Evolutionary conservation across 2,113 vertebrate genomes (phyloP), one percentile per base, ranked within the genome.

Genomic region (Eulacestoma nigropectus): DNA sequence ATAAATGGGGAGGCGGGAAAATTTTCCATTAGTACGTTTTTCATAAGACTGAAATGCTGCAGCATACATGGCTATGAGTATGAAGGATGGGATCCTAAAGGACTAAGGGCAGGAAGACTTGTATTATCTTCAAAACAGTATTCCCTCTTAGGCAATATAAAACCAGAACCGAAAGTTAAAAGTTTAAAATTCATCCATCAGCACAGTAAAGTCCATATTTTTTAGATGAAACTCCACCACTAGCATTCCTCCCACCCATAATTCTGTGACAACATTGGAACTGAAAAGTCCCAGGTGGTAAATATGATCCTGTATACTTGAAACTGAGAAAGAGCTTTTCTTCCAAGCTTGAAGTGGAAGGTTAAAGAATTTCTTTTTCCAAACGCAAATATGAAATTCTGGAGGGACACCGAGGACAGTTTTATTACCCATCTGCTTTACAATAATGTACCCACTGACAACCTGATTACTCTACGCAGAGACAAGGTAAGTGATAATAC

Each of bases 181-280:
- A 95, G 87, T 91, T 96, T 79, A 76, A 91, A 87, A 87, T 87
- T 76, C 46, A 85, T 96, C 74, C 26, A 65, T 92, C 78, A 80
- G 25, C 67, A 85, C 47, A 68, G 44, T 46, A 39, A 83, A 16
- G 50, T 49, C 49, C 56, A 30, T 73, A 76, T 81, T 64, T 83
- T 84, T 39, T 5, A 9, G 32, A 33, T 65, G 56, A 91, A 95
- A 55, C 37, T 91, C 32, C 12, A 44, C 44, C 73, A 23, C 49
- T 84, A 76, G 20, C 42, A 62, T 82, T 91, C 64, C 52, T 93
- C 62, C 47, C 67, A 82, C 62, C 46, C 46, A n/a, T 89, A 90
- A 89, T 76, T 92, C 74, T 84, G 26, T 2, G 4, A 64, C 32
- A 94, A 32, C 50, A 26, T 10, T 52, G 52, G 41, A 89, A 82